Conservation (phyloP, 2,113 vertebrate genomes). For the Chrysemys picta region DNA sequence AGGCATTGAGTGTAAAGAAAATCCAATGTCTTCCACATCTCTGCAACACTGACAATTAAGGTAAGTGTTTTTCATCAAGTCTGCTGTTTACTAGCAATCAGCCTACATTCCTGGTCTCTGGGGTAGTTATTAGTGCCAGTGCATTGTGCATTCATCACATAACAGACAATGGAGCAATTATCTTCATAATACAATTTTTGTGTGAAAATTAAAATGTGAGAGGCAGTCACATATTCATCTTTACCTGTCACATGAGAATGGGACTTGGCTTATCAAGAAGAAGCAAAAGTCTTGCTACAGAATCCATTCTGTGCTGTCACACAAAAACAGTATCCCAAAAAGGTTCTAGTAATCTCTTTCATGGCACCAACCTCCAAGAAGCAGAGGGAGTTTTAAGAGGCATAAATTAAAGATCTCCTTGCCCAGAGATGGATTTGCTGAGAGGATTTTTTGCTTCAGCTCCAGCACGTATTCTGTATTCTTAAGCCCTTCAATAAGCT, state of each 20-base stretch:
- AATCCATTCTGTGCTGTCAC: neutral
- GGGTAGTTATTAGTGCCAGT: neutral
- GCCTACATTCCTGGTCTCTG: neutral
- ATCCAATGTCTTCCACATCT: neutral
- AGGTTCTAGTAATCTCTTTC: constrained; percentile 18
- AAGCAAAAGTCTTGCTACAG: constrained; percentile 34
- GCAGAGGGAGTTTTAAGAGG: constrained; percentile 9
- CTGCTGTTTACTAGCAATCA: neutral
- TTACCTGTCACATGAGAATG: constrained; percentile 24
- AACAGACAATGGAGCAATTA: constrained; percentile 11
- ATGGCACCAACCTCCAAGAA: neutral
- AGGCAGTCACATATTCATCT: neutral
- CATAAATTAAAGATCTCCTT: constrained; percentile 31
- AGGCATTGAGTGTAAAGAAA: neutral
- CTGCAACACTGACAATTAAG: neutral
- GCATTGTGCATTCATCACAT: neutral
- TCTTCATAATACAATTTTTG: neutral
- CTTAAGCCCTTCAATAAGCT: constrained; percentile 18
- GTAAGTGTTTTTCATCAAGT: neutral
- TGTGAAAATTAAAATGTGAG: constrained; percentile 40
- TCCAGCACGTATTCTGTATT: neutral
- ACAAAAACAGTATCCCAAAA: neutral
- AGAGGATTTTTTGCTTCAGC: constrained; percentile 42
- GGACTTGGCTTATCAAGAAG: constrained; percentile 7
- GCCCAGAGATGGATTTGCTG: constrained; percentile 25